Percentiles rank a stretch among this genome's conserved stretches.
Conservation (phyloP, 2,888 invertebrate species). For the Sarcophaga subvicina region DNA sequence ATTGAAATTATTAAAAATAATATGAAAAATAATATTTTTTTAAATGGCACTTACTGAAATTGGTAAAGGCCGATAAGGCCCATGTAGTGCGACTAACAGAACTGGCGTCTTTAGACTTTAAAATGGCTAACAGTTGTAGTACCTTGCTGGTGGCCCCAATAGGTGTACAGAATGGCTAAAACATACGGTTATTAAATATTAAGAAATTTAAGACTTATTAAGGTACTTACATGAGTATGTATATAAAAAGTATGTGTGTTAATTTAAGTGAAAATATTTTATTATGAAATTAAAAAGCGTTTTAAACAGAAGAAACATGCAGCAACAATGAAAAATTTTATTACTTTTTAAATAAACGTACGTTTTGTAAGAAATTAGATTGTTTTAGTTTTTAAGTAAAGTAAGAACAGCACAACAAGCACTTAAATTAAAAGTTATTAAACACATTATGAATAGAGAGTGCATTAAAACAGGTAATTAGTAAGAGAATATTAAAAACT, state of each 20-base stretch:
- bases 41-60: constrained; percentile 86
- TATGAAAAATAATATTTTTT: background rate
- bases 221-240: constrained; percentile 22
- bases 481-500: too few species aligned
- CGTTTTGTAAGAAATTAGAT: too few species aligned
- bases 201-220: background rate
- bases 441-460: too few species aligned
- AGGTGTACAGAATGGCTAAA: constrained; percentile 83
- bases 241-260: background rate
- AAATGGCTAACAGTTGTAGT: constrained; percentile 89
- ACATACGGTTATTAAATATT: constrained; percentile 37
- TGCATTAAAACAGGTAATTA: too few species aligned
- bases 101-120: constrained; percentile 87
- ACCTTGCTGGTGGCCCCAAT: constrained; percentile 92
- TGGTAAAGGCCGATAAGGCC: constrained; percentile 91
- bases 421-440: too few species aligned
- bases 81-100: constrained; percentile 91
- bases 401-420: too few species aligned
- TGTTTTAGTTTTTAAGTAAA: too few species aligned
- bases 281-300: background rate
- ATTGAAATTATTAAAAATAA: background rate
- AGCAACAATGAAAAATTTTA: background rate
- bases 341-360: too few species aligned
- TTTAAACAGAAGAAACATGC: constrained; percentile 36
- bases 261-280: background rate